phyloP scores from a whole-genome alignment of 2,113 vertebrate genomes.

The Amphiprion percula region DNA sequence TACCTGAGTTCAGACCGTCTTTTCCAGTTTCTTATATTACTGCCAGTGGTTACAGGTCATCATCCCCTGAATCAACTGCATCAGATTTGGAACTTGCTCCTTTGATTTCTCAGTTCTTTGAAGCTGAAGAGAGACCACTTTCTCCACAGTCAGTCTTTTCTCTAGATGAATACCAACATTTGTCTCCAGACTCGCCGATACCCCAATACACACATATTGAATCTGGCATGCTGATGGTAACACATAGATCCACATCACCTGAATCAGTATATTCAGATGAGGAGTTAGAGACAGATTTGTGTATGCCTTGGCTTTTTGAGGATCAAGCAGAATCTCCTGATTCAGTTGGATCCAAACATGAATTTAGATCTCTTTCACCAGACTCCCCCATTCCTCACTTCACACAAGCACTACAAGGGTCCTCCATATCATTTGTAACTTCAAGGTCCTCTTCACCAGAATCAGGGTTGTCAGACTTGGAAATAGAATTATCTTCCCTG shows the following conservation, averaged over 20 bases:
- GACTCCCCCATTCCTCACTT: slow-evolving; percentile 76
- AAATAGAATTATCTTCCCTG: slow-evolving; percentile 10
- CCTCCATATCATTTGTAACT: neutral
- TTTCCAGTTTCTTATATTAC: neutral
- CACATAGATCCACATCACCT: slow-evolving; percentile 47
- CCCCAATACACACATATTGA: slow-evolving; percentile 16
- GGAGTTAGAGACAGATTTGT: slow-evolving; percentile 48
- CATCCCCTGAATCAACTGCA: slow-evolving; percentile 32
- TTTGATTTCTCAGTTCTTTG: neutral
- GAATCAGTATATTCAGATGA: slow-evolving; percentile 42
- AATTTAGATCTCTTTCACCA: slow-evolving; percentile 52
- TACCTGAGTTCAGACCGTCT: slow-evolving; percentile 6
- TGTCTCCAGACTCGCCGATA: slow-evolving; percentile 51
- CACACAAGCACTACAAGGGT: neutral
- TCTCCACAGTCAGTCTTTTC: neutral
- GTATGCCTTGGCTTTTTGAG: slow-evolving; percentile 25
- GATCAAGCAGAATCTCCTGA: slow-evolving; percentile 52
- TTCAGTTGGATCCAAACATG: slow-evolving; percentile 41
- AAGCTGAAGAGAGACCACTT: slow-evolving; percentile 11
- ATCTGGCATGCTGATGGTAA: no score
- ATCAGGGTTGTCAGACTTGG: slow-evolving; percentile 49
- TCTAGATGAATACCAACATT: neutral
- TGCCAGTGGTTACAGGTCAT: neutral
- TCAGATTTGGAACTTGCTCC: slow-evolving; percentile 30
- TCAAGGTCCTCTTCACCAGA: slow-evolving; percentile 56